These are phyloP conservation scores for Mesochorus sp. DNA, from an alignment of 2,888 invertebrate species.

Conservation along the genomic window DNA sequence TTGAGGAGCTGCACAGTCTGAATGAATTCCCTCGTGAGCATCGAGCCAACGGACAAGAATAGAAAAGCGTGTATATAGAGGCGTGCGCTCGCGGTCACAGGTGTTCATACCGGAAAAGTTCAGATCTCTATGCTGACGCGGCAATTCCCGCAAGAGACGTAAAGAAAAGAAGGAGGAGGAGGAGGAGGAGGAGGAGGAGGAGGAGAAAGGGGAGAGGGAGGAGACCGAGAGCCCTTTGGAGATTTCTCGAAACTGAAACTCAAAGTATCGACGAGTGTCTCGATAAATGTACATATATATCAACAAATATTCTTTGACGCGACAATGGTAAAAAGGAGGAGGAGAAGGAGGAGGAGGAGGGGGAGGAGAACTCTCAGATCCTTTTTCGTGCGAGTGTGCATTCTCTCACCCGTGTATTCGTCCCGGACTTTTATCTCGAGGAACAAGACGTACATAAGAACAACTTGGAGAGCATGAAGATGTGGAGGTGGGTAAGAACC, in stretches of 20 bases:
- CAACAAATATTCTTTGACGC: neutral
- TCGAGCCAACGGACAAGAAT: neutral
- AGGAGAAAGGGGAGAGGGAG: no score
- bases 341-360: neutral
- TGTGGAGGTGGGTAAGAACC: constrained; percentile 6
- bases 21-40: constrained; percentile 30
- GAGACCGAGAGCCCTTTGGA: constrained; percentile 43
- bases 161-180: constrained; percentile 39
- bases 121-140: constrained; percentile 27
- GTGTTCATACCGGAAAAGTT: constrained; percentile 36
- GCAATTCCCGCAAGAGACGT: neutral
- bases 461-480: neutral
- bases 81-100: constrained; percentile 39
- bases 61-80: constrained; percentile 6
- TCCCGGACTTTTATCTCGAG: neutral
- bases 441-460: neutral
- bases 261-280: constrained; percentile 26
- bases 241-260: constrained; percentile 31
- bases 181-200: no score
- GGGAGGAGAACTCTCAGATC: constrained; percentile 11
- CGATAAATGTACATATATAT: constrained; percentile 17
- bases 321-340: neutral
- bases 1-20: neutral
- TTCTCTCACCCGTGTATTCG: neutral
- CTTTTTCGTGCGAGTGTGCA: neutral